Evolutionary conservation across 2,888 invertebrate species (phyloP), one percentile per base, ranked within the genome.

Genomic region (Prosopocoilus inquinatus): DNA sequence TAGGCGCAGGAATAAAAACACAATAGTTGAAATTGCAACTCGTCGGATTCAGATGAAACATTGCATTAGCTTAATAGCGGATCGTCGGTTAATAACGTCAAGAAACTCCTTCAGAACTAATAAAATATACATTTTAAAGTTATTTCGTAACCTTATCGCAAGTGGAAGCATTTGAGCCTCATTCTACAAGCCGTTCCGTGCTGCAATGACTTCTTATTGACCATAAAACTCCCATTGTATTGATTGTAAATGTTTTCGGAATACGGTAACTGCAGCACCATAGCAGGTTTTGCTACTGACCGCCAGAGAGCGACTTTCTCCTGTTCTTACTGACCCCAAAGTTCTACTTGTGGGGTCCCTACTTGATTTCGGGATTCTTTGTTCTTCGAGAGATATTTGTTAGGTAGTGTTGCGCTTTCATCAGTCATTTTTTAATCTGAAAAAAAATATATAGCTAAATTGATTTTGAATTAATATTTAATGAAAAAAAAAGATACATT

Each of bases 211-310:
- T 70, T 68, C 74, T 77, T 77, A 77, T 77, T 72, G 75, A 72
- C 72, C 73, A 74, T 77, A 75, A 77, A 77, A 76, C 73, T 72
- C 72, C 73, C 76, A 76, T 77, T 74, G 76, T 76, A 77, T 77
- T 76, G 77, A 77, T 77, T 76, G 75, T 73, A 72, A 76, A 73
- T 66, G 70, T 58, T 60, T 63, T 64, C 58, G 62, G 64, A 64
- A 64, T 64, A 64, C 61, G 67, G 68, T 67, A 64, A 68, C 70
- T 68, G 67, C 65, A 15, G 53, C 35, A 44, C 28, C 53, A 45
- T 55, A 49, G 55, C 33, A 58, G 57, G 64, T 69, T 68, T 58
- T 53, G 68, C 68, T 70, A 68, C 66, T 50, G 53, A 28, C 47
- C 53, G 64, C 41, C 56, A 70, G 72, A 67, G 68, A 53, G 68